Percentiles rank a stretch among this genome's conserved stretches.
Evolutionary conservation across 2,113 vertebrate species (phyloP).

Genomic region (Campylomormyrus numenius): DNA sequence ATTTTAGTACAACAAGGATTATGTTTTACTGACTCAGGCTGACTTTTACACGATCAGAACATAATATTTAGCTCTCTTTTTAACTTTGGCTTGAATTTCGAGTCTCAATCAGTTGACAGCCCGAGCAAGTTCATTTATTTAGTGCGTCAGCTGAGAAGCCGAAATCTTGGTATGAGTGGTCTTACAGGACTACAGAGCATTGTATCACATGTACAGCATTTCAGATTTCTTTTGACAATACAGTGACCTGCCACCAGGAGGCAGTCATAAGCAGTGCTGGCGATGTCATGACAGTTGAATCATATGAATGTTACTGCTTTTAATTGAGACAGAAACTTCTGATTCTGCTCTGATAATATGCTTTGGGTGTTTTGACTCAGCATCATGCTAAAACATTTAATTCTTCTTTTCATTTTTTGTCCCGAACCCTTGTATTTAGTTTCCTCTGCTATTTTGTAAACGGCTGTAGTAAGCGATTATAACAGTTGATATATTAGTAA

Average conservation of each 20-base stretch:
- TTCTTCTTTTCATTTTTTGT: background rate
- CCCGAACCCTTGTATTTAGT: background rate
- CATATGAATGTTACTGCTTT: background rate
- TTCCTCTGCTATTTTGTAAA: background rate
- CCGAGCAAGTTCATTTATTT: background rate
- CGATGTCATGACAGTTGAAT: background rate
- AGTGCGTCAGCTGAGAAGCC: background rate
- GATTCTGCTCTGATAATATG: background rate
- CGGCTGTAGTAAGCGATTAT: background rate
- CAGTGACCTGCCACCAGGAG: conserved; percentile 5
- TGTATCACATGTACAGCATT: background rate
- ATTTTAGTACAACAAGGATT: background rate
- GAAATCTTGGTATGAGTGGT: background rate
- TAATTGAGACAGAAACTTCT: background rate
- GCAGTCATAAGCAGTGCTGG: background rate
- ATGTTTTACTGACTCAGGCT: background rate
- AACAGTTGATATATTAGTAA: background rate
- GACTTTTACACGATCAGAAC: background rate
- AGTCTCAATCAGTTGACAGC: background rate
- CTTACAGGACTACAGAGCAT: background rate
- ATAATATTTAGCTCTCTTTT: background rate
- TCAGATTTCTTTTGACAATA: background rate
- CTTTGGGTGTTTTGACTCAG: background rate
- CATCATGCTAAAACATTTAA: background rate
- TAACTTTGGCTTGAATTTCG: background rate